Percentiles rank a stretch among this genome's conserved stretches.
Evolutionary conservation across 1,140 invertebrate genomes (phyloP).

Genomic region (Caenorhabditis remanei): DNA sequence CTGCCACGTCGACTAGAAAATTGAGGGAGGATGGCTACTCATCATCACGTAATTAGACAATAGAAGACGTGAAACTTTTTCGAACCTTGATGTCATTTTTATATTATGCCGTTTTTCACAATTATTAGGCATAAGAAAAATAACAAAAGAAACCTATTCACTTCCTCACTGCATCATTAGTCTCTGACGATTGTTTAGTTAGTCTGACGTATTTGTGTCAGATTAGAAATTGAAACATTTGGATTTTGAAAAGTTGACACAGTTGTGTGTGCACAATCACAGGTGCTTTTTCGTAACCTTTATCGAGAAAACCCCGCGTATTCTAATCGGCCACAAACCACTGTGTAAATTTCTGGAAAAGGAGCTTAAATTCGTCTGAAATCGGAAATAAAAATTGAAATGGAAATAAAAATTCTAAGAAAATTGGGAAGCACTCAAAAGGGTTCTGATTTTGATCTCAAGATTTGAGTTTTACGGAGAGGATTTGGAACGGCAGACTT

Average conservation of each 20-base stretch:
- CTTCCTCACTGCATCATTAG: not conserved
- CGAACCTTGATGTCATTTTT: conserved; percentile 46
- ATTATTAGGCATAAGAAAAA: not conserved
- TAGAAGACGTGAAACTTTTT: not conserved
- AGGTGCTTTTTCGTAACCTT: conserved; percentile 31
- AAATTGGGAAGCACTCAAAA: no score
- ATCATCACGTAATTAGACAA: conserved; percentile 19
- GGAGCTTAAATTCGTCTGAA: not conserved
- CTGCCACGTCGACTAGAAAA: not conserved
- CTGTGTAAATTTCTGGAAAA: not conserved
- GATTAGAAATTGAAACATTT: conserved; percentile 11
- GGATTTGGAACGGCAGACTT: no score
- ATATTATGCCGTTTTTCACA: not conserved
- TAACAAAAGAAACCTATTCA: conserved; percentile 4
- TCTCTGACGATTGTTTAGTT: not conserved
- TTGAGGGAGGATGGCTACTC: not conserved
- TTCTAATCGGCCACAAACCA: not conserved
- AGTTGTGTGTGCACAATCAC: conserved; percentile 1
- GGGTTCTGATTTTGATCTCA: no score
- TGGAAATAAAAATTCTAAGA: no score
- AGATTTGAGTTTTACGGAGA: no score
- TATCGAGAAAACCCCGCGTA: not conserved
- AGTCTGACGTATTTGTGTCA: not conserved
- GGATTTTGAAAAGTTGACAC: not conserved
- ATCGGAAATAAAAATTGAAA: not conserved